phyloP scores from a whole-genome alignment of 2,888 invertebrate genomes.

The Stenolophus ochropezus region DNA sequence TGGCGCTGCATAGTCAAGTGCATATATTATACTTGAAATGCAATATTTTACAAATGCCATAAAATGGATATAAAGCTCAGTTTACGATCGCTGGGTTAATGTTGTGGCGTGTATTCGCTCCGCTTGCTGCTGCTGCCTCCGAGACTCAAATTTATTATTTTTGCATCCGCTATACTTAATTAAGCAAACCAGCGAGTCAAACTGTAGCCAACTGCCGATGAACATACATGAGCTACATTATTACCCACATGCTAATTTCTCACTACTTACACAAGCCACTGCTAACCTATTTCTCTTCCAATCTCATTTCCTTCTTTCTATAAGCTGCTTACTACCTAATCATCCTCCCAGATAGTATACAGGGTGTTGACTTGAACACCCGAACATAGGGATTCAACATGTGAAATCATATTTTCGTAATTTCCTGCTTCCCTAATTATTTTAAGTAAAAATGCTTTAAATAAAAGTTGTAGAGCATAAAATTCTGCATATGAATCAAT shows the following conservation, averaged over 20 bases:
- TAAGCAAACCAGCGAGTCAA: constrained; percentile 65
- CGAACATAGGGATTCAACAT: too few species aligned
- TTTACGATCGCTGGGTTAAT: constrained; percentile 73
- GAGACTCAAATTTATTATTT: constrained; percentile 74
- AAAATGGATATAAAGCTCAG: constrained; percentile 74
- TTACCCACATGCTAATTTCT: not conserved
- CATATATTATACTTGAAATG: constrained; percentile 73
- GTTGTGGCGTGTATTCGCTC: constrained; percentile 73
- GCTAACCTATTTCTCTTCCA: not conserved
- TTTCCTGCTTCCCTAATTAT: too few species aligned
- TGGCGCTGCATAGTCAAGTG: constrained; percentile 64
- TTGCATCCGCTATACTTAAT: constrained; percentile 72
- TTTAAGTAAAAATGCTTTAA: too few species aligned
- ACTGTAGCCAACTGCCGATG: constrained; percentile 41
- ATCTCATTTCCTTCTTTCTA: too few species aligned
- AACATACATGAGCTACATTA: constrained; percentile 13
- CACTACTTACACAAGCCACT: not conserved
- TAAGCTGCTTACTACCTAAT: too few species aligned
- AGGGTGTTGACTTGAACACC: too few species aligned
- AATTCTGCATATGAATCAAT: too few species aligned
- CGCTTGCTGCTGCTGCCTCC: constrained; percentile 63
- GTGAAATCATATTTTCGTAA: too few species aligned
- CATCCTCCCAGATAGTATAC: too few species aligned
- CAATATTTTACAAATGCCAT: constrained; percentile 74
- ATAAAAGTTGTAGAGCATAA: too few species aligned